These are phyloP conservation scores for Rhagophthalmus giganteus DNA, from an alignment of 2,888 invertebrate genomes.

Conservation along the genomic window DNA sequence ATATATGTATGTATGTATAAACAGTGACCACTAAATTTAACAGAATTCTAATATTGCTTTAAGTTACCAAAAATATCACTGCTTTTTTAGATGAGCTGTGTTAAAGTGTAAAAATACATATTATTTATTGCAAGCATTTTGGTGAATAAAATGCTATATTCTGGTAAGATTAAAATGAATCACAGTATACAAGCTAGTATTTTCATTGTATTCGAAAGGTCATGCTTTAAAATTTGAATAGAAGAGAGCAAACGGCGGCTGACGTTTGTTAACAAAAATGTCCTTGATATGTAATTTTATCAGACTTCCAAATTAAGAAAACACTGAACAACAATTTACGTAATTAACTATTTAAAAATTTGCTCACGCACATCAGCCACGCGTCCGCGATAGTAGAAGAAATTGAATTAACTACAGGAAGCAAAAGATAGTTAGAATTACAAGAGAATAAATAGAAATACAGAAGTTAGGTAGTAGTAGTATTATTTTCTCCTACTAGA, in stretches of 20 bases:
- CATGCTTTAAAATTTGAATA: constrained; percentile 5
- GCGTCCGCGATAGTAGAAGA: constrained; percentile 5
- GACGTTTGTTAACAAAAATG: constrained; percentile 20
- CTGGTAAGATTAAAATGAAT: constrained; percentile 39
- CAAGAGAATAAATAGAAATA: constrained; percentile 18
- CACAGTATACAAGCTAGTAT: constrained; percentile 37
- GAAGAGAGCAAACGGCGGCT: constrained; percentile 15
- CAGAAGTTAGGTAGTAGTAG: constrained; percentile 12
- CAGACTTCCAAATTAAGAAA: constrained; percentile 15
- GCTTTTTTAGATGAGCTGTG: constrained; percentile 43
- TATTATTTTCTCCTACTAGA: constrained; percentile 15
- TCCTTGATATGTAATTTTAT: constrained; percentile 27
- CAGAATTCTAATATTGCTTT: constrained; percentile 51
- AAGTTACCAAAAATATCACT: constrained; percentile 57
- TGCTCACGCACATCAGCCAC: constrained; percentile 19
- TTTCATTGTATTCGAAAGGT: constrained; percentile 9
- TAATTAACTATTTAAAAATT: constrained; percentile 2
- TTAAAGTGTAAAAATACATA: constrained; percentile 54
- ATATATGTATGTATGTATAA: no score
- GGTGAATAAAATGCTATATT: constrained; percentile 40
- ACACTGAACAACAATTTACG: constrained; percentile 4
- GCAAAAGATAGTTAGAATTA: constrained; percentile 19
- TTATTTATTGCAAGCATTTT: constrained; percentile 50
- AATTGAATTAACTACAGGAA: constrained; percentile 13
- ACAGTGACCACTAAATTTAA: constrained; percentile 28